phyloP scores from a whole-genome alignment of 2,888 invertebrate genomes.

The Sminthurinus aureus region DNA sequence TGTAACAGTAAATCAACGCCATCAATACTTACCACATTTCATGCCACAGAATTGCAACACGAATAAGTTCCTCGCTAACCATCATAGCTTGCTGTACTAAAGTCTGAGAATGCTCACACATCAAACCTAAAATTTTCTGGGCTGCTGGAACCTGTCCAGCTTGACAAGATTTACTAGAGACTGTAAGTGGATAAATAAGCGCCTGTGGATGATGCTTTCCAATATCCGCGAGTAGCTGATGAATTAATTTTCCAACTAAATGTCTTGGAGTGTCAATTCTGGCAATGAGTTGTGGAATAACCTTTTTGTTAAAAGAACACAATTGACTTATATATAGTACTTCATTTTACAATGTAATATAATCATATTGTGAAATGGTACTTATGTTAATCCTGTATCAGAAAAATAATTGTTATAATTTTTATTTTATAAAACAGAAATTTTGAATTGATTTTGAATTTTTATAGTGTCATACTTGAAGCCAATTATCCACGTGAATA shows the following conservation, averaged over 20 bases:
- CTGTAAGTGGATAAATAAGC: slow-evolving; percentile 95
- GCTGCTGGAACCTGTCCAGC: slow-evolving; percentile 86
- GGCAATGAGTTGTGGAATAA: slow-evolving; percentile 98
- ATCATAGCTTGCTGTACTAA: slow-evolving; percentile 95
- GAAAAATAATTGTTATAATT: too few species aligned
- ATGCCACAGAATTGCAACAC: slow-evolving; percentile 99
- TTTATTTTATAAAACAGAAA: too few species aligned
- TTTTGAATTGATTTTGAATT: not conserved
- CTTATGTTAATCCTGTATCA: too few species aligned
- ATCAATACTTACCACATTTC: slow-evolving; percentile 97
- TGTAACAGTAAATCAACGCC: too few species aligned
- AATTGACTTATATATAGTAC: not conserved
- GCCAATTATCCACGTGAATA: slow-evolving; percentile 97
- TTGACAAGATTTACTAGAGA: slow-evolving; percentile 89
- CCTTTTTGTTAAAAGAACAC: slow-evolving; percentile 64
- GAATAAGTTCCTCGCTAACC: slow-evolving; percentile 94
- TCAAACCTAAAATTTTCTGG: slow-evolving; percentile 90
- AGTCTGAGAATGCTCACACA: slow-evolving; percentile 92
- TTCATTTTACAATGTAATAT: not conserved
- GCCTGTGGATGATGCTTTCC: slow-evolving; percentile 98
- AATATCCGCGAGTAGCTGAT: slow-evolving; percentile 92
- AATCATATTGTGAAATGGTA: not conserved
- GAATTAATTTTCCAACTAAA: slow-evolving; percentile 88
- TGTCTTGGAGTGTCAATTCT: slow-evolving; percentile 93
- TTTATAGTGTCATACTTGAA: slow-evolving; percentile 72